Conservation (phyloP, 1,140 invertebrate genomes). For the Lepidurus packardi region DNA sequence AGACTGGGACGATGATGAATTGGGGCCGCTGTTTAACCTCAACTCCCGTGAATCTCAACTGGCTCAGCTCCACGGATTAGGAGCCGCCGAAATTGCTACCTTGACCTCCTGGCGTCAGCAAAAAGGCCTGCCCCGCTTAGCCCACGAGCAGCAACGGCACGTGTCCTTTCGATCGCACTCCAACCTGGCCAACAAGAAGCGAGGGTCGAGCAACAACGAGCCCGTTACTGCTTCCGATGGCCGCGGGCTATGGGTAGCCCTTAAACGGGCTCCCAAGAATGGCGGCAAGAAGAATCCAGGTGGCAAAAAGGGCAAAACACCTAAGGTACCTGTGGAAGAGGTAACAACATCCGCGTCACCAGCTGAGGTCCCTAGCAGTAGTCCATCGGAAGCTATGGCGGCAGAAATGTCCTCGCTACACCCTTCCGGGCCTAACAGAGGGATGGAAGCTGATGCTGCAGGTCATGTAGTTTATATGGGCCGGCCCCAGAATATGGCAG, state of each 20-base stretch:
- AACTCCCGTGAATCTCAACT: constrained; percentile 31
- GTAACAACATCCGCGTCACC: not conserved
- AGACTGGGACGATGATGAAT: not conserved
- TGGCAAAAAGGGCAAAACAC: constrained; percentile 6
- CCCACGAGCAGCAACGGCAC: constrained; percentile 17
- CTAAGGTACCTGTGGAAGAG: constrained; percentile 12
- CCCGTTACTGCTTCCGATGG: not conserved
- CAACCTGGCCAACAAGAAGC: constrained; percentile 16
- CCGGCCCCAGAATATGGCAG: not conserved
- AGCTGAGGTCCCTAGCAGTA: not conserved
- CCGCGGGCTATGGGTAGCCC: not conserved
- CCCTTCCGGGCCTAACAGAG: not conserved
- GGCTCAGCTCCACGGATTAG: constrained; percentile 32
- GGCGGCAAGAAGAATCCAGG: not conserved
- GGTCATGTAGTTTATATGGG: not conserved
- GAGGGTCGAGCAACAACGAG: not conserved
- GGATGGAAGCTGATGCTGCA: not conserved
- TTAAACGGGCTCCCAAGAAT: not conserved
- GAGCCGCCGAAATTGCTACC: constrained; percentile 30
- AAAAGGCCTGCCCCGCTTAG: constrained; percentile 22
- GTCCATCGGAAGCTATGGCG: constrained; percentile 14
- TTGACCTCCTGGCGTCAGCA: constrained; percentile 30
- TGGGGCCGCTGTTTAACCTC: constrained; percentile 1
- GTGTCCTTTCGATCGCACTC: not conserved
- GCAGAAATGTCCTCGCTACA: constrained; percentile 24